Evolutionary conservation across 2,797 vertebrate genomes (phyloP).

Genomic region (Octomys mimax): DNA sequence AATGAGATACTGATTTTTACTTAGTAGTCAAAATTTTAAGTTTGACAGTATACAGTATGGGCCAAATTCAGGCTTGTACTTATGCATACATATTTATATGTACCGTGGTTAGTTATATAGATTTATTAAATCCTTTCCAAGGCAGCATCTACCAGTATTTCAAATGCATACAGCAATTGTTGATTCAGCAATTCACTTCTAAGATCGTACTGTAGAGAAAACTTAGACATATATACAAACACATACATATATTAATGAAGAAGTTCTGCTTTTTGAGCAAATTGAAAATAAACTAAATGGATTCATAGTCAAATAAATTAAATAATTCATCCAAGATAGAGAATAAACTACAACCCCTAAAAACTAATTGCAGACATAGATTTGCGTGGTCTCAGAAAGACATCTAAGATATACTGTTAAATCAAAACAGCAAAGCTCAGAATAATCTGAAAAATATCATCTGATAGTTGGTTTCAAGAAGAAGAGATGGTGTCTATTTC

Average conservation of each 20-base stretch:
- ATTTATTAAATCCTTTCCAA: neutral
- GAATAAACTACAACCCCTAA: neutral
- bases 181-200: neutral
- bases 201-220: neutral
- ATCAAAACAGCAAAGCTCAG: neutral
- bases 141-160: neutral
- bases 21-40: neutral
- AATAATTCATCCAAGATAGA: neutral
- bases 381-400: neutral
- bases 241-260: neutral
- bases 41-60: neutral
- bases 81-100: neutral
- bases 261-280: neutral
- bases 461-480: neutral
- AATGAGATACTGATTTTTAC: neutral
- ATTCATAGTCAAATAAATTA: neutral
- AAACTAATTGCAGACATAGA: neutral
- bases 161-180: neutral
- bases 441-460: neutral
- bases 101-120: neutral
- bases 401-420: neutral
- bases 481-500: neutral
- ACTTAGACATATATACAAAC: neutral
- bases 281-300: slow-evolving; percentile 3
- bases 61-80: neutral